Base-by-base conservation (phyloP, 2,113 vertebrate species). In the Mola mola region DNA sequence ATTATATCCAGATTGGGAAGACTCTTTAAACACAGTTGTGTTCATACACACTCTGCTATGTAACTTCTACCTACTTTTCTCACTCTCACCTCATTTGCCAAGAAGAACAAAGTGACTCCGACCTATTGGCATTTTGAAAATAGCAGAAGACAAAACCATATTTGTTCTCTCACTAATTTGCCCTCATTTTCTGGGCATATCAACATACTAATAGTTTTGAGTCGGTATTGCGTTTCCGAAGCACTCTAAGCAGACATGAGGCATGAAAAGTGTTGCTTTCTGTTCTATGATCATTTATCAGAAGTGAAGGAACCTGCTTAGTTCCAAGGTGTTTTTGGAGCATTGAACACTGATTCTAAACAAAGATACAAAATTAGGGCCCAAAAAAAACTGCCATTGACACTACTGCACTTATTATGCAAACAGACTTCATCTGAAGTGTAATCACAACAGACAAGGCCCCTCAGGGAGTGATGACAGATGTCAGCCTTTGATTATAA, bases 401-500 rank as follows among this genome's bases (percentile, higher is more conserved):
- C 38, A 67, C 56, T 50, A 52, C 60, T 70, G 29, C 38, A 53
- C 40, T 81, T 70, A 66, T 77, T 80, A 90, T 89, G 87, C 83
- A 88, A 89, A 92, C 85, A 41, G 25, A 17, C 50, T 28, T 75
- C 64, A 82, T 75, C 66, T 56, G 62, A 81, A 47, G 63, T 66
- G 79, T 90, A 88, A 92, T 86, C 75, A 87, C 67, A 88, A 74
- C 75, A 86, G 90, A 90, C 90, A 87, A 71, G 72, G 56, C 68
- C 86, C 86, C 85, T 79, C 8, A 17, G 88, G 83, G 87, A 87
- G 66, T 48, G 48, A 60, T 87, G 88, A 88, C 88, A 89, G 90
- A 90, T 88, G 88, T 88, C 88, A 89, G 64, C 59, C 62, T 90
- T 87, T 87, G 84, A 90, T 88, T 91, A 77, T 81, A 83, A 85